Percentiles rank a stretch among this genome's conserved stretches.
Evolutionary conservation across 1,140 invertebrate species (phyloP).

Genomic region (Temnothorax nylanderi): DNA sequence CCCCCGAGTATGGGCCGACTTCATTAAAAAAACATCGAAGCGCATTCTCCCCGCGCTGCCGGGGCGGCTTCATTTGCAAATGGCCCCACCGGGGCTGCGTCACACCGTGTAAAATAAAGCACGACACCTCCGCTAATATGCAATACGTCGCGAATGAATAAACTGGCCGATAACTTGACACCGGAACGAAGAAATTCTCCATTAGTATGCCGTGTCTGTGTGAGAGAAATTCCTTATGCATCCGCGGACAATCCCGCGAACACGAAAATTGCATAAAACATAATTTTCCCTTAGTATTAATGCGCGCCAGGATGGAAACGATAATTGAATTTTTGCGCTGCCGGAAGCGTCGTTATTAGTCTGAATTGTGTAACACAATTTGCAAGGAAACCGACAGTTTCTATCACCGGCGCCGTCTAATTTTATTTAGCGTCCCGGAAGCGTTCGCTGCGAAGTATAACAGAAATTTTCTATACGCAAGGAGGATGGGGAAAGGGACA

Average conservation of each 20-base stretch:
- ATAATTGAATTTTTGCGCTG: constrained; percentile 36
- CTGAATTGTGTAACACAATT: constrained; percentile 25
- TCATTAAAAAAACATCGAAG: constrained; percentile 77
- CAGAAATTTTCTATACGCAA: not conserved
- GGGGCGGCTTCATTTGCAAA: constrained; percentile 75
- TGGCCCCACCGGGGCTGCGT: constrained; percentile 68
- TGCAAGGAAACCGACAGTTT: not conserved
- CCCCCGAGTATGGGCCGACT: constrained; percentile 39
- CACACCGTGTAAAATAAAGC: constrained; percentile 69
- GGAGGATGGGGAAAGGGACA: not conserved
- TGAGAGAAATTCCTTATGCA: constrained; percentile 14
- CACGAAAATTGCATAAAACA: constrained; percentile 33
- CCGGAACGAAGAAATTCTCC: constrained; percentile 2
- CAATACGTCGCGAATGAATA: constrained; percentile 22
- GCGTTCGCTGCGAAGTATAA: not conserved
- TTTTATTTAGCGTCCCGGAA: not conserved
- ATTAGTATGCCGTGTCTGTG: constrained; percentile 9
- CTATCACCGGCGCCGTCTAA: not conserved
- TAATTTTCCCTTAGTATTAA: constrained; percentile 45
- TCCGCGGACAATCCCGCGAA: constrained; percentile 22
- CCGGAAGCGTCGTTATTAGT: constrained; percentile 4
- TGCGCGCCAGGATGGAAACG: not conserved
- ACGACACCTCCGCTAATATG: constrained; percentile 11
- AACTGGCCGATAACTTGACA: constrained; percentile 8
- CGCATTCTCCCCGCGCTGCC: constrained; percentile 70